These are phyloP conservation scores for Chrysolina americana DNA, from an alignment of 2,888 invertebrate species.

Conservation along the genomic window DNA sequence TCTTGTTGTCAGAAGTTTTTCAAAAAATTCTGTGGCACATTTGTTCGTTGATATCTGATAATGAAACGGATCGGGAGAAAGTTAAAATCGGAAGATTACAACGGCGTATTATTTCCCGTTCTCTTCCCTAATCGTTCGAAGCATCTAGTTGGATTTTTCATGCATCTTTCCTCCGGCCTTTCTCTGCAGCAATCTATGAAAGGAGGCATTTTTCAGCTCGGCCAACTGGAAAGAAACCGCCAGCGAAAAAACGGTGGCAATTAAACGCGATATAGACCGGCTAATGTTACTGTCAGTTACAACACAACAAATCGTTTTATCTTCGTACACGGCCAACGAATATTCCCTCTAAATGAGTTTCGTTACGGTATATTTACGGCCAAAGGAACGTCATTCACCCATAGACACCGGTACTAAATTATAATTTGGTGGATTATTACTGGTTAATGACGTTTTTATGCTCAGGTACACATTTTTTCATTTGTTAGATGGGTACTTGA, in stretches of 20 bases:
- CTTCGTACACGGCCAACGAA: conserved; percentile 17
- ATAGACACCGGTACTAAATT: neutral
- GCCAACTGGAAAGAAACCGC: conserved; percentile 14
- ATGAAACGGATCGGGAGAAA: neutral
- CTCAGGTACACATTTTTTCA: too few relatives aligned
- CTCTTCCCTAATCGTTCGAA: neutral
- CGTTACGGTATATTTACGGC: neutral
- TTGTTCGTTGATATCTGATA: neutral
- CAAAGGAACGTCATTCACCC: neutral
- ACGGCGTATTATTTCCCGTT: neutral
- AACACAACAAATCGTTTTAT: conserved; percentile 20
- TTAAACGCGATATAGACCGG: conserved; percentile 20
- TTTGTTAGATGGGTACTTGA: too few relatives aligned
- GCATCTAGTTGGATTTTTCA: conserved; percentile 7
- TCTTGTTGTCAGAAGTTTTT: too few relatives aligned
- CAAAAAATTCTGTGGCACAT: too few relatives aligned
- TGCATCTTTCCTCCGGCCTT: conserved; percentile 5
- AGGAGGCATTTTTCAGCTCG: conserved; percentile 19
- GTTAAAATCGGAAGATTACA: neutral
- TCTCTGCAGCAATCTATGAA: conserved; percentile 10
- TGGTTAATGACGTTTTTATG: neutral
- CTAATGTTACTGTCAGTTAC: conserved; percentile 22
- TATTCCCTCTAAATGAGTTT: conserved; percentile 8
- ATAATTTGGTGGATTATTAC: conserved; percentile 13
- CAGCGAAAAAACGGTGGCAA: conserved; percentile 13